Evolutionary conservation across 2,113 vertebrate species (phyloP).

Genomic region (Lamprologus lemairii): DNA sequence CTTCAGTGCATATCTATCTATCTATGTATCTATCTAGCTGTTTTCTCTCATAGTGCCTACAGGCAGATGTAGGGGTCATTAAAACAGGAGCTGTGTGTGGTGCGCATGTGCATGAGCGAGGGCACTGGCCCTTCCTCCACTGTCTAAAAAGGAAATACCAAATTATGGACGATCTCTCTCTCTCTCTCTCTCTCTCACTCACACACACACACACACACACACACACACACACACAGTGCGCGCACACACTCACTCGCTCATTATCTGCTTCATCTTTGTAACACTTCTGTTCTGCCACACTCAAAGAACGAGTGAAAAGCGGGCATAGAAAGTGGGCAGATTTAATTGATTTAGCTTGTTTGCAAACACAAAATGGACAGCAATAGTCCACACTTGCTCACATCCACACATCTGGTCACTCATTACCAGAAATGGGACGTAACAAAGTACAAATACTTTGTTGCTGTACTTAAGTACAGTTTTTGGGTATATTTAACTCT

Average conservation of each 20-base stretch:
- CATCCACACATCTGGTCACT: not conserved
- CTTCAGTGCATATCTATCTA: slow-evolving; percentile 14
- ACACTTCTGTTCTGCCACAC: not conserved
- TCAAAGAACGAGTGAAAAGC: not conserved
- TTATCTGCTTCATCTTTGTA: not conserved
- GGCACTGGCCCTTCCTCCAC: slow-evolving; percentile 54
- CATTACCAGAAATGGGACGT: not conserved
- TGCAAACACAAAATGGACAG: not conserved
- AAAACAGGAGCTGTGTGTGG: slow-evolving; percentile 18
- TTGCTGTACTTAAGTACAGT: not conserved
- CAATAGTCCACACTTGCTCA: not conserved
- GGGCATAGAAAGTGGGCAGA: not conserved
- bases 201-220: rapidly evolving
- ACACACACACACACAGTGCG: not conserved
- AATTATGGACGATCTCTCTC: slow-evolving; percentile 60
- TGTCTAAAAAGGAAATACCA: slow-evolving; percentile 70
- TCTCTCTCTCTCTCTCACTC: not conserved
- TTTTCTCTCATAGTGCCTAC: not conserved
- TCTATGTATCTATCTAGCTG: not conserved
- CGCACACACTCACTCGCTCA: not conserved
- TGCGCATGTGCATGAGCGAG: slow-evolving; percentile 1
- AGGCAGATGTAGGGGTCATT: slow-evolving; percentile 57
- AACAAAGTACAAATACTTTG: not conserved
- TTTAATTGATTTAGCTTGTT: not conserved
- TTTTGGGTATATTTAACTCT: not conserved